These are phyloP conservation scores for Gyps fulvus DNA, from an alignment of 2,113 vertebrate species.

Conservation along the genomic window DNA sequence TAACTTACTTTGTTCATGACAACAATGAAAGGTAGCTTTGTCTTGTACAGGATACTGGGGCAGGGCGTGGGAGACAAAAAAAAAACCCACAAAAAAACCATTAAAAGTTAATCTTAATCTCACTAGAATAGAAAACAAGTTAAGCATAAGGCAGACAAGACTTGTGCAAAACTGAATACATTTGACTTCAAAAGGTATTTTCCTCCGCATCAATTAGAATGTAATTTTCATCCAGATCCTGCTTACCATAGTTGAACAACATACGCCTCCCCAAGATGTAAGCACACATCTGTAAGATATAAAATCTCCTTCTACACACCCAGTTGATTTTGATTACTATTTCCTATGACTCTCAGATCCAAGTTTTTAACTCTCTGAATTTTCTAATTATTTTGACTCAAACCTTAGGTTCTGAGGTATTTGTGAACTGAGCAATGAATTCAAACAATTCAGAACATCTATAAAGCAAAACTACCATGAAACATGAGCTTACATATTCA, in stretches of 20 bases:
- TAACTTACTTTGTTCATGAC: constrained; percentile 94
- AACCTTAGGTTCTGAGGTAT: neutral
- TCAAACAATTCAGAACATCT: neutral
- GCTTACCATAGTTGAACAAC: neutral
- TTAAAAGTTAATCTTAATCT: too few relatives aligned
- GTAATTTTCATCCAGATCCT: neutral
- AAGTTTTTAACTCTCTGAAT: neutral
- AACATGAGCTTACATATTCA: neutral
- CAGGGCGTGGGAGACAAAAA: too few relatives aligned
- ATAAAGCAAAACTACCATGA: neutral
- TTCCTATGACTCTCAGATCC: neutral
- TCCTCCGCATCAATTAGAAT: neutral
- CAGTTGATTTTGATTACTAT: neutral
- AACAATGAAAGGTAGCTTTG: constrained; percentile 95
- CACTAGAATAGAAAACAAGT: too few relatives aligned
- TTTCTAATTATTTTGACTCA: neutral
- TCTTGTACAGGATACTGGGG: constrained; percentile 84
- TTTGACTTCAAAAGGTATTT: too few relatives aligned
- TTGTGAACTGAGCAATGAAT: neutral
- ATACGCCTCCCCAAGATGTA: neutral
- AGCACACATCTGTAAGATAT: neutral
- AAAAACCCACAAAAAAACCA: too few relatives aligned
- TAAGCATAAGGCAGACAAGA: too few relatives aligned
- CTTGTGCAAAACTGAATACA: too few relatives aligned
- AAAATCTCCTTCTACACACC: neutral